Percentiles rank a stretch among this genome's conserved stretches.
Conservation (phyloP, 1,140 invertebrate genomes). For the Drosophila pandora region DNA sequence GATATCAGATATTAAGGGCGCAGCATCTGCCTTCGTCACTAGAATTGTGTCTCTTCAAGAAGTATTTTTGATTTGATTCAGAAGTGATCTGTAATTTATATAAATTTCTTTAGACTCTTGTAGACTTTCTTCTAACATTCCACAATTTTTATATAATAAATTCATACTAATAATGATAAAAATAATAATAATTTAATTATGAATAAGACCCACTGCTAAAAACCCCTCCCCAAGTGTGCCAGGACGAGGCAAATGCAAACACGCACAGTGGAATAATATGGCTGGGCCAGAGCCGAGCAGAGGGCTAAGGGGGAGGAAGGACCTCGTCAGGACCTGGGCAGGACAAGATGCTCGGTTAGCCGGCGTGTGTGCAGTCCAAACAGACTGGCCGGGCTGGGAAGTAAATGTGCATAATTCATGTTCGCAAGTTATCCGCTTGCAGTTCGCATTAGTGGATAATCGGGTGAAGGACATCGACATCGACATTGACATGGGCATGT, state of each 20-base stretch:
- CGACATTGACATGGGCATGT: neutral
- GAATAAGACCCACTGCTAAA: neutral
- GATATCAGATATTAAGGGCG: too few species aligned
- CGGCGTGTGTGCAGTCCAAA: slow-evolving; percentile 40
- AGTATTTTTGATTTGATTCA: too few species aligned
- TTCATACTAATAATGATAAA: too few species aligned
- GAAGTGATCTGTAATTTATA: too few species aligned
- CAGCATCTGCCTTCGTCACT: too few species aligned
- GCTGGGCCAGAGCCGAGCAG: neutral
- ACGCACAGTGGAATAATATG: slow-evolving; percentile 31
- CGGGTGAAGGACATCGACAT: slow-evolving; percentile 55
- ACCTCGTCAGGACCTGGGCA: neutral
- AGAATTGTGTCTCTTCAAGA: too few species aligned
- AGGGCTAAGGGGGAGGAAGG: neutral
- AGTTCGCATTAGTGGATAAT: slow-evolving; percentile 52
- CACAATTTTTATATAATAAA: too few species aligned
- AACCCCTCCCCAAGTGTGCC: neutral
- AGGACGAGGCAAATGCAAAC: slow-evolving; percentile 58
- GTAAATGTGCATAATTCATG: slow-evolving; percentile 77
- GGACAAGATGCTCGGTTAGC: slow-evolving; percentile 10
- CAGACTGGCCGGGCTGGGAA: slow-evolving; percentile 23
- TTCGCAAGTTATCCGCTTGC: slow-evolving; percentile 52
- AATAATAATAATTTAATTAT: neutral
- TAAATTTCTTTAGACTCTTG: too few species aligned
- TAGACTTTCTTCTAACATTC: too few species aligned